Evolutionary conservation across 2,797 vertebrate species (phyloP), one percentile per base, ranked within the genome.

Genomic region (Limnodromus scolopaceus): DNA sequence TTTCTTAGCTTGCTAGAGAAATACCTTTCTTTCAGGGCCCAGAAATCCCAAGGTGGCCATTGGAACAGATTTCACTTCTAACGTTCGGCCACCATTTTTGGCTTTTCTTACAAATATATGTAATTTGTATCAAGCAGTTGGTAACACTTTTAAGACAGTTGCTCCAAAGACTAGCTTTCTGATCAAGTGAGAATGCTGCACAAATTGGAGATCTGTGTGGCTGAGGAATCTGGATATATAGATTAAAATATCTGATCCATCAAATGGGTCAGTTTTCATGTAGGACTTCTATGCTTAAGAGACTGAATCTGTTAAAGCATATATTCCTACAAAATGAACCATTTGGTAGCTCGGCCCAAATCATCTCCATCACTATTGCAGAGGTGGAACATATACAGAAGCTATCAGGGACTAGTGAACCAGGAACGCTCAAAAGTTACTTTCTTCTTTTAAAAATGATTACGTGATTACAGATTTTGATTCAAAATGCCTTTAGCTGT

Each of bases 201-300:
- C 92, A 84, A 84, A 91, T 8, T 18, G 3, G 87, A 95, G 92
- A 92, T 78, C 71, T 91, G 17, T 78, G 74, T 91, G 90, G 63
- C 53, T 89, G 81, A 91, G 69, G 71, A 95, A 93, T 95, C 92
- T 92, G 91, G 54, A 92, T 48, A 9, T 39, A 51, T 23, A 78
- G 15, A 79, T 95, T 96, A 96, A 97, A 98, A 98, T 70, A 97
- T 76, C 72, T 39, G 41, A 82, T 86, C 55, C 74, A 91, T 95
- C 82, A 94, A 94, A 84, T 6, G 28, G 82, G 71, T 90, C 95
- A 94, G 17, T 93, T 95, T 97, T 94, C 94, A 69, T 10, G 12
- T 88, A 69, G n/a, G 91, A 89, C 87, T 94, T 96, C 72, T 76
- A 77, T 32, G 11, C 88, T 85, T 78, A 94, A 70, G 72, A 89